A percentile compares a stretch with the other conserved stretches of the same genome.
Conservation (phyloP, 2,797 vertebrate genomes). For the Onychomys leucogaster region DNA sequence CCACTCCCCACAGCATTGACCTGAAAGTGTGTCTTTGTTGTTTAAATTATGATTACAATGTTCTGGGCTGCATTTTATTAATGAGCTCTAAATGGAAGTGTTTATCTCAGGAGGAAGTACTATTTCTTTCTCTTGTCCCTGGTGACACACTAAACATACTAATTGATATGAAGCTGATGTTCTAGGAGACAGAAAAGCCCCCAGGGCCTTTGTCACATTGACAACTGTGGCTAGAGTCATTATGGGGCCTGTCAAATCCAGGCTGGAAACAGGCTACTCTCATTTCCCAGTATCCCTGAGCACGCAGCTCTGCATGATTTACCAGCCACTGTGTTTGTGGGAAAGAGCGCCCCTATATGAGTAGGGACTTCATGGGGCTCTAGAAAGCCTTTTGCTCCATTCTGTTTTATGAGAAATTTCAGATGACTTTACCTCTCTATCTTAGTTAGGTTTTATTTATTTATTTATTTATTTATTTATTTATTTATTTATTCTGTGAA, state of each 20-base stretch:
- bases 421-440: not conserved
- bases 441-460: not conserved
- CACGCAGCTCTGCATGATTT: not conserved
- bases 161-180: slow-evolving; percentile 65
- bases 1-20: slow-evolving; percentile 78
- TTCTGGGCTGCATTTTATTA: slow-evolving; percentile 78
- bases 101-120: slow-evolving; percentile 71
- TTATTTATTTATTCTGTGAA: not conserved
- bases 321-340: fast-evolving
- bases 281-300: not conserved
- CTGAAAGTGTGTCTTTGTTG: slow-evolving; percentile 74
- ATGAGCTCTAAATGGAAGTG: slow-evolving; percentile 77
- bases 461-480: too few relatives aligned
- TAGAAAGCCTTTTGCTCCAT: not conserved
- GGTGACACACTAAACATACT: slow-evolving; percentile 63
- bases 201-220: slow-evolving; percentile 68
- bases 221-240: not conserved
- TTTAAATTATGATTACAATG: slow-evolving; percentile 81
- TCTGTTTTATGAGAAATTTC: not conserved
- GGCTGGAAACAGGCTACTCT: slow-evolving; percentile 31
- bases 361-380: not conserved
- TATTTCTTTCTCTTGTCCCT: not conserved
- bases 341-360: not conserved
- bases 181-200: slow-evolving; percentile 72
- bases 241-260: not conserved